These are phyloP conservation scores for Corbicula japonica DNA, from an alignment of 2,888 invertebrate genomes.

Conservation along the genomic window DNA sequence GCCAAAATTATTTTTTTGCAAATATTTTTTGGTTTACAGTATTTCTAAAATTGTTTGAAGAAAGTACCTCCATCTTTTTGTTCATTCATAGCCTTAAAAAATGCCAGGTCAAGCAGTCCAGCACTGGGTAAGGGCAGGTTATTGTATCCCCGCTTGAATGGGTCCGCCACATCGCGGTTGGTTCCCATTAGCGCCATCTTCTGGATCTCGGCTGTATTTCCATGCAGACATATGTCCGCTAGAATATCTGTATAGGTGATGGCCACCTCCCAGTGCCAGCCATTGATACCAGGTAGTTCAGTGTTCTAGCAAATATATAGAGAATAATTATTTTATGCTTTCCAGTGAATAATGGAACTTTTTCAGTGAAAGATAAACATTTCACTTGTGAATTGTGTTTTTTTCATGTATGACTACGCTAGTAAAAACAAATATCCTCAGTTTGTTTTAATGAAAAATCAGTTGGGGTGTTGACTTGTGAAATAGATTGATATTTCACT, in stretches of 20 bases:
- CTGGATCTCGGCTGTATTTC: slow-evolving; percentile 81
- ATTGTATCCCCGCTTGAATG: slow-evolving; percentile 68
- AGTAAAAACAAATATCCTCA: too few species aligned
- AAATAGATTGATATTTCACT: too few species aligned
- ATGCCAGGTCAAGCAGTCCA: slow-evolving; percentile 83
- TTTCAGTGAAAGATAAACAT: too few species aligned
- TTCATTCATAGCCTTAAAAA: slow-evolving; percentile 78
- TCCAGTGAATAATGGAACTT: too few species aligned
- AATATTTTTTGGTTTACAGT: too few species aligned
- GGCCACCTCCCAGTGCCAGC: slow-evolving; percentile 86
- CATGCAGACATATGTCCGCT: slow-evolving; percentile 83
- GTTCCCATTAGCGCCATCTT: slow-evolving; percentile 84
- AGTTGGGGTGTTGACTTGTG: too few species aligned
- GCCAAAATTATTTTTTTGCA: too few species aligned
- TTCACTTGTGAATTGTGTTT: too few species aligned
- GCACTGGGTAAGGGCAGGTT: slow-evolving; percentile 80
- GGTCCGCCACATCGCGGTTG: slow-evolving; percentile 73
- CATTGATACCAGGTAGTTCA: slow-evolving; percentile 81
- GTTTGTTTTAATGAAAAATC: too few species aligned
- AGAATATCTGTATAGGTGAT: slow-evolving; percentile 83
- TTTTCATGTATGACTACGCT: too few species aligned
- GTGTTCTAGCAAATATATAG: slow-evolving; percentile 60
- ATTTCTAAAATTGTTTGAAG: too few species aligned
- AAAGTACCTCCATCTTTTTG: slow-evolving; percentile 80
- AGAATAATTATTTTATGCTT: too few species aligned